Evolutionary conservation across 2,888 invertebrate species (phyloP), one percentile per base, ranked within the genome.

Genomic region (Cotesia congregata): DNA sequence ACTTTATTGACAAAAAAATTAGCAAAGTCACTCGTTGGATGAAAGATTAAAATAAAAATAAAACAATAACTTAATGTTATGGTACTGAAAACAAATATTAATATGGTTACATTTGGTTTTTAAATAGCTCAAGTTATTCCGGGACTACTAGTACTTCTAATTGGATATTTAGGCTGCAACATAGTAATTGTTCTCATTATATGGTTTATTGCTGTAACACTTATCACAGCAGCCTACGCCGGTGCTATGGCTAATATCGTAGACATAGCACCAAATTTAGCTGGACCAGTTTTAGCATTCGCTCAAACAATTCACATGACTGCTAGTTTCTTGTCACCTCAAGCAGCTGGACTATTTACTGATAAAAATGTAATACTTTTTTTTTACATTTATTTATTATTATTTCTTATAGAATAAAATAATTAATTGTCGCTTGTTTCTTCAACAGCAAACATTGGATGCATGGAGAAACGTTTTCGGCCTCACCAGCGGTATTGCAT

Each of bases 271-370:
- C 94, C 95, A n/a, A 94, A 95, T 89, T 93, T 94, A 83, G 94
- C 95, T 72, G 95, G 93, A 72, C 94, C 94, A 50, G 93, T 94
- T 67, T 88, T 94, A 80, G 94, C 94, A 12, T 94, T 94, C 87
- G 93, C 94, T 81, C 94, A 94, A 90, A 94, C 94, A n/a, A 94
- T 94, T 83, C 94, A 94, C 87, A 94, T 94, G 94, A 92, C 93
- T 9, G 94, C 94, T 40, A 94, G 94, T 83, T 94, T 94, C 85
- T 84, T 94, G 60, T 94, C 94, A 71, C 94, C 94, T 0, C 86
- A 94, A 74, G 92, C 91, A 17, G 92, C 93, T 80, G 94, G 94
- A 80, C 89, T 92, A 79, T 88, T 94, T 76, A 91, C 93, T 30
- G 90, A 92, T 81, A 90, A 92, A 80, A 91, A 91, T 85, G 93